Base-by-base conservation (phyloP, 1,140 invertebrate species). In the Camponotus pennsylvanicus region DNA sequence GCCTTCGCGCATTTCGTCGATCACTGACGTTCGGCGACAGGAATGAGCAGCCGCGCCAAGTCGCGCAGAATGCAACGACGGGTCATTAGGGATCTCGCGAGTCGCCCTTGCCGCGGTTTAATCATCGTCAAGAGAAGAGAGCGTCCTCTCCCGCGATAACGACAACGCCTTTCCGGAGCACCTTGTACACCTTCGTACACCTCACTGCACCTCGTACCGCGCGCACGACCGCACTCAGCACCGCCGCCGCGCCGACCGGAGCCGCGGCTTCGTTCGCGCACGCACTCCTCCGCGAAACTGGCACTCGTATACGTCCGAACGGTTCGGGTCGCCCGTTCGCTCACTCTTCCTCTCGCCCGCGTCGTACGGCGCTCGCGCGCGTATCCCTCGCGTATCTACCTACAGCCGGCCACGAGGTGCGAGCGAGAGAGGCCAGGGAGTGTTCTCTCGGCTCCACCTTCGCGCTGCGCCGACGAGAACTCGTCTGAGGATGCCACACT, bases 361-460 rank as follows among this genome's bases (percentile, higher is more conserved):
- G 69, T 45, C 32, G 76, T 32, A 63, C 52, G 69, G 71, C 76
- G 87, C 21, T 82, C 66, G 66, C 77, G 37, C 83, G 71, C 88
- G 87, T 69, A 34, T 70, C 78, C 45, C 77, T 63, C 77, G 9
- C 88, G 83, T 88, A 84, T 52, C 49, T 57, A 61, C 75, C 86
- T 83, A 89, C 88, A 70, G 61, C 77, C 87, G 87, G 80, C 88
- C 87, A 89, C 87, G 87, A 89, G 88, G 87, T 86, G 34, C 71
- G 69, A 40, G 80, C 83, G 42, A 70, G 59, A 70, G 79, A 77
- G 67, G 61, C 76, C 49, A 87, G 75, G 13, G 45, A 90, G 40
- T 78, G 79, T 64, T 77, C 77, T 87, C 87, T 90, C 77, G 67
- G 66, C 69, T 87, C 89, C 91, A 91, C 90, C 90, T 91, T 78